Evolutionary conservation across 92 coral and sea anemone species (phyloP), one percentile per base, ranked within the genome.

Genomic region (Pocillopora grandis): DNA sequence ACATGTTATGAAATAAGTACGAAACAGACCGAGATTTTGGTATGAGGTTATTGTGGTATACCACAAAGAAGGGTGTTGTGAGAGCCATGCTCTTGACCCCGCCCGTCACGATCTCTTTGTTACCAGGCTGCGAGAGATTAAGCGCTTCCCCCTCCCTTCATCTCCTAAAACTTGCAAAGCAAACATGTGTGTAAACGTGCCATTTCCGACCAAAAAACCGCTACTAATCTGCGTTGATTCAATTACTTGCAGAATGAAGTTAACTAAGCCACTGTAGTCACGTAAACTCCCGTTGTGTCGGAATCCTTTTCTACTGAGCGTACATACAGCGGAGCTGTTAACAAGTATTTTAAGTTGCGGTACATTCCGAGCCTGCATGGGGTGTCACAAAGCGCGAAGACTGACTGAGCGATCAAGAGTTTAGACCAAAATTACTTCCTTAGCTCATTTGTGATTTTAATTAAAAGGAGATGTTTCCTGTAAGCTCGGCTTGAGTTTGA

Each of bases 401-500:
- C n/a, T 33, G 78, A 37, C 52, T 70, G 37, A 27, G 42, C 48
- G 85, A 71, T 69, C 70, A 70, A 70, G 63, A 23, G 21, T 36
- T 70, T 75, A 58, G 69, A 68, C 77, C 23, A 58, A 70, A 81
- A 81, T 71, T 57, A 65, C 48, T 81, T 81, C 85, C 85, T 81
- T 76, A 81, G 33, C 61, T 81, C 70, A 65, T 71, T 81, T 81
- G 77, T 27, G 21, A 70, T 60, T 71, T 68, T 80, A 80, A 80
- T 80, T 80, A 69, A n/a, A 69, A 69, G 71, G 77, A 70, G 69
- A 35, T 81, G 85, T 42, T 81, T 81, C 85, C 85, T 81, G 85
- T 60, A 58, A 35, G 77, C 70, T 81, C 70, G 8, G 52, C 52
- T 42, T 61, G 37, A 35, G 33, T 70, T 81, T 81, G 85, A 81